Percentiles rank a stretch among this genome's conserved stretches.
Evolutionary conservation across 2,888 invertebrate genomes (phyloP).

Genomic region (Caenorhabditis sp.): DNA sequence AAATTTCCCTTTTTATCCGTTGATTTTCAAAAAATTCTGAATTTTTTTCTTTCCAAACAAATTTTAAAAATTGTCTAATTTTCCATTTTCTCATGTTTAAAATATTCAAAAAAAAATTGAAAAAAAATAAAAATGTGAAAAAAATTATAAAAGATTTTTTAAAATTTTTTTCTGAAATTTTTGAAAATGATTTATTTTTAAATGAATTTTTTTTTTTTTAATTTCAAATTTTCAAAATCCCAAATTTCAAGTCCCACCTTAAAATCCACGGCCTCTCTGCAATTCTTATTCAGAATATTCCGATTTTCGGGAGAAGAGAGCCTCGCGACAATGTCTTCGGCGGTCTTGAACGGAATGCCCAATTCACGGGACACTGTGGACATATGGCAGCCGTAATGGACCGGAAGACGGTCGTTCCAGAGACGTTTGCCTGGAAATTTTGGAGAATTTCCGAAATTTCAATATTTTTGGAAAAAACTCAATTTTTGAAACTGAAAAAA

Average conservation of each 20-base stretch:
- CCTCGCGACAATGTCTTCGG: constrained; percentile 62
- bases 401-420: constrained; percentile 51
- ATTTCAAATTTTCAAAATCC: no score
- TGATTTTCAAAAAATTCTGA: no score
- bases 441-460: no score
- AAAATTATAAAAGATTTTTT: background rate
- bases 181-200: background rate
- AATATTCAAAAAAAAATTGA: background rate
- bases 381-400: constrained; percentile 64
- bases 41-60: no score
- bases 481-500: background rate
- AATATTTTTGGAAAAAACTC: no score
- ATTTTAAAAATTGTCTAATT: background rate
- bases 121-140: background rate
- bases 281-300: constrained; percentile 45
- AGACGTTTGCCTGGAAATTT: constrained; percentile 56
- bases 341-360: constrained; percentile 52
- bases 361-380: constrained; percentile 61
- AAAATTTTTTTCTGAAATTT: background rate
- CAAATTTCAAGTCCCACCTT: constrained; percentile 20
- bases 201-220: background rate
- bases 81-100: background rate
- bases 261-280: constrained; percentile 50
- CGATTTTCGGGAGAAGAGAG: constrained; percentile 58
- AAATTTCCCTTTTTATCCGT: background rate